Conservation (phyloP, 2,113 vertebrate species). For the Pycnonotus jocosus region DNA sequence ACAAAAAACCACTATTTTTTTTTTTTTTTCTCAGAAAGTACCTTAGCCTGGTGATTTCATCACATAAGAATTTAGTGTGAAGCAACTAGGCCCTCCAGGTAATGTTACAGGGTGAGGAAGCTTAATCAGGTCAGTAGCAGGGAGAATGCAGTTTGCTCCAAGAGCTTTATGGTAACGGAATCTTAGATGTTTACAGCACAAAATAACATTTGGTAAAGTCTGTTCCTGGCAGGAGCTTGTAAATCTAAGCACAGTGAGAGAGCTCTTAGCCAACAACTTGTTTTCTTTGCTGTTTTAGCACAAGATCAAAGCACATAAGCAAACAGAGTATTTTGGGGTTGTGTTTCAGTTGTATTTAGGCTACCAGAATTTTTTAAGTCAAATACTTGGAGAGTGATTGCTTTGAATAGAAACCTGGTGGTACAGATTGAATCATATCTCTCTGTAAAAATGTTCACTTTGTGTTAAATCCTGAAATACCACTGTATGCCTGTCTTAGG, state of each 20-base stretch:
- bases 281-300: background rate
- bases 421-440: background rate
- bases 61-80: background rate
- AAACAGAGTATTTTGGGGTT: background rate
- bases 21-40: background rate
- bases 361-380: background rate
- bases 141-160: background rate
- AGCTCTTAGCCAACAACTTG: constrained; percentile 25
- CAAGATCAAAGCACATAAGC: constrained; percentile 40
- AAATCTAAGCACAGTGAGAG: background rate
- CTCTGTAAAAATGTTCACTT: background rate
- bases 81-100: background rate
- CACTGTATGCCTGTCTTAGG: background rate
- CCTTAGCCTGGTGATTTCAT: background rate
- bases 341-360: background rate
- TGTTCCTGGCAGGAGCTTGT: constrained; percentile 26
- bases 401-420: background rate
- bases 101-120: background rate
- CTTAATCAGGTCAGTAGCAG: background rate
- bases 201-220: background rate
- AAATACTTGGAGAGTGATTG: background rate
- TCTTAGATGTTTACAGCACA: background rate
- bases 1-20: too few species aligned
- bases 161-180: background rate
- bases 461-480: background rate